These are phyloP conservation scores for Xestobium rufovillosum DNA, from an alignment of 2,888 invertebrate species.

Conservation along the genomic window DNA sequence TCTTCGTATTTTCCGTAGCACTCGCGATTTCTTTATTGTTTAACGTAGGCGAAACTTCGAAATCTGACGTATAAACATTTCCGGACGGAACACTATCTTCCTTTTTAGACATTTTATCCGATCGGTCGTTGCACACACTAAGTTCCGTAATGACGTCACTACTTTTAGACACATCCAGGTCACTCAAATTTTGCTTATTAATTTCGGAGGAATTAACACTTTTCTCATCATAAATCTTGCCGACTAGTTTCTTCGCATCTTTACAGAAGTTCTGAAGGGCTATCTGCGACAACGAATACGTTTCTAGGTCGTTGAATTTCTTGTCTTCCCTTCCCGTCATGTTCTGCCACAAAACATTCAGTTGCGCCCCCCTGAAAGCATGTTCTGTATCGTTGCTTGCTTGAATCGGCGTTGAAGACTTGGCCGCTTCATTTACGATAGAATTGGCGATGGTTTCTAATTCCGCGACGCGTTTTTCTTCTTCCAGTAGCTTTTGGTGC, in stretches of 20 bases:
- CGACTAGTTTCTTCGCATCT: slow-evolving; percentile 38
- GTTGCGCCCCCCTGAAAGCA: slow-evolving; percentile 36
- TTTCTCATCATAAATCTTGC: not conserved
- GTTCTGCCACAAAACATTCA: slow-evolving; percentile 44
- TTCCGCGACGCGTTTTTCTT: slow-evolving; percentile 46
- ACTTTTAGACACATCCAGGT: not conserved
- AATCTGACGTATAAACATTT: slow-evolving; percentile 27
- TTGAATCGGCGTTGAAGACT: slow-evolving; percentile 23
- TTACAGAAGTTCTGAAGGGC: slow-evolving; percentile 42
- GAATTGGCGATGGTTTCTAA: slow-evolving; percentile 43
- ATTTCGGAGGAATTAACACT: too few relatives aligned
- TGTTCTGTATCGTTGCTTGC: slow-evolving; percentile 18
- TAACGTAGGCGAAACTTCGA: slow-evolving; percentile 25
- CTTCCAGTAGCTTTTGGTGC: slow-evolving; percentile 48
- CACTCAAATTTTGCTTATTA: not conserved
- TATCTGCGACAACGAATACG: slow-evolving; percentile 40
- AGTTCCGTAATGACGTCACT: slow-evolving; percentile 5
- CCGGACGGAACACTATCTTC: slow-evolving; percentile 6
- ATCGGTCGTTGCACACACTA: slow-evolving; percentile 16
- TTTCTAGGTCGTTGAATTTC: slow-evolving; percentile 38
- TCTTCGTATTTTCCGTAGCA: slow-evolving; percentile 17
- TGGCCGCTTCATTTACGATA: slow-evolving; percentile 33
- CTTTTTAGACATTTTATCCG: slow-evolving; percentile 9
- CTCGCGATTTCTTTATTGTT: slow-evolving; percentile 5
- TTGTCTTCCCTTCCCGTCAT: slow-evolving; percentile 41